phyloP scores from a whole-genome alignment of 1,140 invertebrate genomes.

The Brachionus plicatilis region DNA sequence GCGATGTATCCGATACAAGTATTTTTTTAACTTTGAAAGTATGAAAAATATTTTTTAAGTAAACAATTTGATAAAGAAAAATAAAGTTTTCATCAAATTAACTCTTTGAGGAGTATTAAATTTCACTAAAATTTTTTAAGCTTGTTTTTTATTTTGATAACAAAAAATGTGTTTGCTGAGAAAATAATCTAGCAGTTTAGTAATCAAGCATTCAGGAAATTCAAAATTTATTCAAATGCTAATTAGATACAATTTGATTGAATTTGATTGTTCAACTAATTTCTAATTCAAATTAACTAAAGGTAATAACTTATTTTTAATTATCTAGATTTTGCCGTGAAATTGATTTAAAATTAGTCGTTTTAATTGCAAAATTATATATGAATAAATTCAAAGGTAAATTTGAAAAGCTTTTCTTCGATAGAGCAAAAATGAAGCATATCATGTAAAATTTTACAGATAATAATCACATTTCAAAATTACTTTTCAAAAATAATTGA shows the following conservation, averaged over 20 bases:
- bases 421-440: too few species aligned
- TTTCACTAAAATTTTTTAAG: not conserved
- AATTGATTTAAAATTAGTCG: too few species aligned
- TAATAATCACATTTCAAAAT: too few species aligned
- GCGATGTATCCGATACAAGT: not conserved
- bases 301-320: too few species aligned
- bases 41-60: not conserved
- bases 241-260: not conserved
- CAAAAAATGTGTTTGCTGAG: not conserved
- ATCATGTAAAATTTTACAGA: too few species aligned
- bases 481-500: too few species aligned
- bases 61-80: not conserved
- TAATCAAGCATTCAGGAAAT: not conserved
- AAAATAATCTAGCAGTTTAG: not conserved
- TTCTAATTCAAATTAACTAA: not conserved
- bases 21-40: not conserved
- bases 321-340: too few species aligned
- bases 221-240: too few species aligned
- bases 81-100: conserved; percentile 1
- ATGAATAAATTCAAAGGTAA: too few species aligned
- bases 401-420: too few species aligned
- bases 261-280: not conserved
- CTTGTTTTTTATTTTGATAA: not conserved
- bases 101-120: not conserved
- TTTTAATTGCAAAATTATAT: too few species aligned